Evolutionary conservation across 2,888 invertebrate genomes (phyloP).

Genomic region (Scaptomyza cyrtandrae): DNA sequence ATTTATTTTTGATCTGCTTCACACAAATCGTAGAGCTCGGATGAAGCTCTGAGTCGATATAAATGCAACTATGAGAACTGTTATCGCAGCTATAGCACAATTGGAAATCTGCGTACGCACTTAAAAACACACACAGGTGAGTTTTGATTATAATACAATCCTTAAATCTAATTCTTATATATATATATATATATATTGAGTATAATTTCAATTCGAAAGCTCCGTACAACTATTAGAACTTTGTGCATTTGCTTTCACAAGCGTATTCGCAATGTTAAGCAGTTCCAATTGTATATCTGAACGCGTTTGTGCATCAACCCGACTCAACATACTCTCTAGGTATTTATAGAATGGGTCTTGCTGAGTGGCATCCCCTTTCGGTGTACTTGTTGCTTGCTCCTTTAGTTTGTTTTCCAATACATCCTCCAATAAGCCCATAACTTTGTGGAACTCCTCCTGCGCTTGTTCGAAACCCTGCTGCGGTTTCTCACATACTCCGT

Average conservation of each 20-base stretch:
- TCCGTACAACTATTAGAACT: background rate
- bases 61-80: slow-evolving; percentile 96
- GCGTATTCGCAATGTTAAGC: slow-evolving; percentile 37
- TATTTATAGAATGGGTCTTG: slow-evolving; percentile 51
- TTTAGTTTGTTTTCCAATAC: slow-evolving; percentile 27
- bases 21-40: slow-evolving; percentile 74
- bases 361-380: background rate
- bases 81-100: slow-evolving; percentile 94
- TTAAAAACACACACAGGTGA: slow-evolving; percentile 98
- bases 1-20: slow-evolving; percentile 11
- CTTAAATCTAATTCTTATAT: background rate
- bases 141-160: background rate
- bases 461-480: slow-evolving; percentile 4
- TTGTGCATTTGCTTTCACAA: slow-evolving; percentile 11
- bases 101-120: slow-evolving; percentile 97
- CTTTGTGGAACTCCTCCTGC: slow-evolving; percentile 28
- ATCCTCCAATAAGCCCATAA: slow-evolving; percentile 38
- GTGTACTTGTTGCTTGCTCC: slow-evolving; percentile 5
- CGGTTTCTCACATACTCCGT: background rate
- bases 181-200: background rate
- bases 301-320: slow-evolving; percentile 37
- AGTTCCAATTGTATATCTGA: slow-evolving; percentile 45
- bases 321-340: slow-evolving; percentile 42
- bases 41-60: slow-evolving; percentile 87
- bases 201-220: background rate